These are phyloP conservation scores for Drosophila fungiperda DNA, from an alignment of 2,888 invertebrate species.

Conservation along the genomic window DNA sequence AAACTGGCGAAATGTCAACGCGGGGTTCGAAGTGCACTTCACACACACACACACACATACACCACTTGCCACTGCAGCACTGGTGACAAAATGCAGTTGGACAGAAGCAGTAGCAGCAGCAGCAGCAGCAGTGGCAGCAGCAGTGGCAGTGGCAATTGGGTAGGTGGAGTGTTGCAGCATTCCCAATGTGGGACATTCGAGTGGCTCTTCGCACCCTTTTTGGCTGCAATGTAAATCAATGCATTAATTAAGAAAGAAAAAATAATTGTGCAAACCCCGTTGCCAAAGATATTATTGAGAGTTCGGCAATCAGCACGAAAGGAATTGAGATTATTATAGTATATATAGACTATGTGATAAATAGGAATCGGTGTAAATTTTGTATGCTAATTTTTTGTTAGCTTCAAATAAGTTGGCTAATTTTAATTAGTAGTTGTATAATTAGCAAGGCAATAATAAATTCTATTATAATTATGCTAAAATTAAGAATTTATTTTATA, in stretches of 20 bases:
- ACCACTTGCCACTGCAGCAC: slow-evolving; percentile 28
- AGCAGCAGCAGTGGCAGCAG: not conserved
- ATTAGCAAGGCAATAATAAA: not conserved
- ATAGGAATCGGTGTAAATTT: not conserved
- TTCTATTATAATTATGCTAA: not conserved
- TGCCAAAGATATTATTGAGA: not conserved
- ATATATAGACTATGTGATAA: not conserved
- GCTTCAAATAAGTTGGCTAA: not conserved
- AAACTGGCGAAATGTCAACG: slow-evolving; percentile 72
- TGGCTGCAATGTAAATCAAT: slow-evolving; percentile 66
- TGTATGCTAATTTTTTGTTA: not conserved
- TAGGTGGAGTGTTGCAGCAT: not conserved
- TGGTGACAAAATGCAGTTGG: slow-evolving; percentile 70
- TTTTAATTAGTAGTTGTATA: not conserved
- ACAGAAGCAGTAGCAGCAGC: not conserved
- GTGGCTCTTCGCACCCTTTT: slow-evolving; percentile 43
- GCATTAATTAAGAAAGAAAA: slow-evolving; percentile 77
- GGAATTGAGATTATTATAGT: not conserved
- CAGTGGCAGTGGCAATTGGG: not conserved
- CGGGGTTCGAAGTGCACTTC: slow-evolving; percentile 42
- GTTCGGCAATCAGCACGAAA: not conserved
- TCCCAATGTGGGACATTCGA: slow-evolving; percentile 50
- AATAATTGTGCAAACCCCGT: slow-evolving; percentile 16
- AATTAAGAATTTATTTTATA: not conserved
- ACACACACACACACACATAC: slow-evolving; percentile 1